Evolutionary conservation across 2,113 vertebrate species (phyloP).

Genomic region (Hippocampus zosterae): DNA sequence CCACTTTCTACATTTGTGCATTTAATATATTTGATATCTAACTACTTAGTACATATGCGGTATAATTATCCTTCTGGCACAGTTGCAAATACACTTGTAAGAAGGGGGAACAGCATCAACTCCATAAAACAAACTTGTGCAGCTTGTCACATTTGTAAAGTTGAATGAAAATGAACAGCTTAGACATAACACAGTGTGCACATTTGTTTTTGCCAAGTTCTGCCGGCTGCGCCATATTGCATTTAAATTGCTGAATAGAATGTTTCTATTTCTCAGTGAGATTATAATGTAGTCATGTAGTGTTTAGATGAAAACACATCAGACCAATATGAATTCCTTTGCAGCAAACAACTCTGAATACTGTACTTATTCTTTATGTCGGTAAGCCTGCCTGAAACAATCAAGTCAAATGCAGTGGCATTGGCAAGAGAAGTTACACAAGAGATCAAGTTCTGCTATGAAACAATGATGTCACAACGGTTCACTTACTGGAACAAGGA

Average conservation of each 20-base stretch:
- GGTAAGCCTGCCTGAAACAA: slow-evolving; percentile 24
- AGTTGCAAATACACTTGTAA: slow-evolving; percentile 56
- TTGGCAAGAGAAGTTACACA: slow-evolving; percentile 2
- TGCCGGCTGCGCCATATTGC: slow-evolving; percentile 56
- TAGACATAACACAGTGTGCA: slow-evolving; percentile 61
- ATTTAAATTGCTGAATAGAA: slow-evolving; percentile 70
- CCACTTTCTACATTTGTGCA: slow-evolving; percentile 14
- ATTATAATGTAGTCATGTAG: background rate
- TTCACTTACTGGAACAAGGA: slow-evolving; percentile 94
- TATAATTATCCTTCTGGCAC: slow-evolving; percentile 48
- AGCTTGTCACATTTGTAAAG: slow-evolving; percentile 55
- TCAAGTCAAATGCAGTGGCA: slow-evolving; percentile 17
- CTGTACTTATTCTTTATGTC: slow-evolving; percentile 29
- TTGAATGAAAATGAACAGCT: slow-evolving; percentile 72
- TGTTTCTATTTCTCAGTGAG: slow-evolving; percentile 44
- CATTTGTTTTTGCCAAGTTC: slow-evolving; percentile 70
- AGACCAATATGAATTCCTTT: slow-evolving; percentile 11
- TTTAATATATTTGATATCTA: slow-evolving; percentile 3
- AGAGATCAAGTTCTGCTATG: slow-evolving; percentile 15
- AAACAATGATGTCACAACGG: slow-evolving; percentile 15
- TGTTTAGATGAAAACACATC: slow-evolving; percentile 21
- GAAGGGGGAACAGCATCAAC: slow-evolving; percentile 18
- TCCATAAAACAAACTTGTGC: slow-evolving; percentile 43
- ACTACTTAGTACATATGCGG: slow-evolving; percentile 28
- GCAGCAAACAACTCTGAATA: slow-evolving; percentile 19